Conservation (phyloP, 1,140 invertebrate genomes). For the Cyrtorhinus lividipennis region DNA sequence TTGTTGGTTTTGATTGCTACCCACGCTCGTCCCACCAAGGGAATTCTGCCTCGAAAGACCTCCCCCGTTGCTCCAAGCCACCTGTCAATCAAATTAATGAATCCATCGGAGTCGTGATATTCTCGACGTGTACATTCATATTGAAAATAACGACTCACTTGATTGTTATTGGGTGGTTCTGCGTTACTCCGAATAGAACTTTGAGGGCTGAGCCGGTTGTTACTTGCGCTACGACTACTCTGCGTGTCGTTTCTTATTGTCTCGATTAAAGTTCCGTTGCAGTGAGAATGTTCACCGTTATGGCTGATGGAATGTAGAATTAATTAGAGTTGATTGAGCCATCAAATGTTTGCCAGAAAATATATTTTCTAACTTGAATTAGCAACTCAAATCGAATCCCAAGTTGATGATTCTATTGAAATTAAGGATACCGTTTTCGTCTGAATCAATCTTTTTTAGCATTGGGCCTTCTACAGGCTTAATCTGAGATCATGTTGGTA, state of each 20-base stretch:
- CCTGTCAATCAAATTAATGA: conserved; percentile 26
- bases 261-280: conserved; percentile 48
- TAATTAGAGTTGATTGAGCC: no score
- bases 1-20: conserved; percentile 19
- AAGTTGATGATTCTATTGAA: no score
- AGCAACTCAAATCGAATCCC: no score
- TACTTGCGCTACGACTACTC: conserved; percentile 36
- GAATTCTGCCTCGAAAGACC: conserved; percentile 34
- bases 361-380: no score
- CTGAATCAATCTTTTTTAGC: no score
- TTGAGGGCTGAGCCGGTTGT: conserved; percentile 50
- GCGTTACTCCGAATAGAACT: conserved; percentile 43
- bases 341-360: no score
- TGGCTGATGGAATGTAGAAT: no score
- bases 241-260: conserved; percentile 52
- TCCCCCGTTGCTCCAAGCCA: conserved; percentile 30
- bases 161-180: conserved; percentile 18
- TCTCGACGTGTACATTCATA: background rate
- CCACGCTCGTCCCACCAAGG: conserved; percentile 27
- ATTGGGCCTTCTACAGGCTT: no score
- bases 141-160: conserved; percentile 19
- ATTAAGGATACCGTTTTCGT: no score
- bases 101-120: background rate
- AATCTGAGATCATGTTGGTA: no score
- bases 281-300: conserved; percentile 48